These are phyloP conservation scores for Dascyllus trimaculatus DNA, from an alignment of 2,113 vertebrate species.

Conservation along the genomic window DNA sequence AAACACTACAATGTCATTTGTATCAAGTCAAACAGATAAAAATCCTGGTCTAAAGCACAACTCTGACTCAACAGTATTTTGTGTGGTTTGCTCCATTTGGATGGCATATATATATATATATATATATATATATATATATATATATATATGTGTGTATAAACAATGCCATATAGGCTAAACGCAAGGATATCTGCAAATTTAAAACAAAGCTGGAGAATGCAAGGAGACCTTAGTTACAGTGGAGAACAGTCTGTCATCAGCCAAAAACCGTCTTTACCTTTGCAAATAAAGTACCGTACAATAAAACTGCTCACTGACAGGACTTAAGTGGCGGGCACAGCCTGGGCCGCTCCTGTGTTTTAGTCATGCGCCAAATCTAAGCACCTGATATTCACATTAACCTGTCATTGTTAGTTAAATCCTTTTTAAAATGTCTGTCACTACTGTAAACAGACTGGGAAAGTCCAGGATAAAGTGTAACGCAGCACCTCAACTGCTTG, in stretches of 20 bases:
- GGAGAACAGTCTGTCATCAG: background rate
- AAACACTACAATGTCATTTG: background rate
- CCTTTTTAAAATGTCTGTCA: background rate
- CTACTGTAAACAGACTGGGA: too few species aligned
- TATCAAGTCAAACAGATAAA: background rate
- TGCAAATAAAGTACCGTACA: background rate
- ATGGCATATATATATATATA: too few species aligned
- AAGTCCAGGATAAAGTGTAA: background rate
- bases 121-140: background rate
- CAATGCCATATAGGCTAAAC: slow-evolving; percentile 9
- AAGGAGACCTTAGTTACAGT: background rate
- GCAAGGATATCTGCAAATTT: background rate
- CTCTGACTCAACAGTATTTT: background rate
- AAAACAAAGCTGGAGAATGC: too few species aligned
- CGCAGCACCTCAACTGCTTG: background rate
- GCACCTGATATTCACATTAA: slow-evolving; percentile 36
- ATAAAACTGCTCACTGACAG: background rate
- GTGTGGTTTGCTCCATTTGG: background rate
- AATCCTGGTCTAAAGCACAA: background rate
- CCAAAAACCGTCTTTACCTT: background rate
- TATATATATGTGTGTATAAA: too few species aligned
- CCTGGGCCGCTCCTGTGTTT: too few species aligned
- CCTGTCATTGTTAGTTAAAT: background rate
- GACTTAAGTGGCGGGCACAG: too few species aligned
- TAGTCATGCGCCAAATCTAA: background rate